phyloP scores from a whole-genome alignment of 2,797 vertebrate species.

The Sebastiscus tertius region DNA sequence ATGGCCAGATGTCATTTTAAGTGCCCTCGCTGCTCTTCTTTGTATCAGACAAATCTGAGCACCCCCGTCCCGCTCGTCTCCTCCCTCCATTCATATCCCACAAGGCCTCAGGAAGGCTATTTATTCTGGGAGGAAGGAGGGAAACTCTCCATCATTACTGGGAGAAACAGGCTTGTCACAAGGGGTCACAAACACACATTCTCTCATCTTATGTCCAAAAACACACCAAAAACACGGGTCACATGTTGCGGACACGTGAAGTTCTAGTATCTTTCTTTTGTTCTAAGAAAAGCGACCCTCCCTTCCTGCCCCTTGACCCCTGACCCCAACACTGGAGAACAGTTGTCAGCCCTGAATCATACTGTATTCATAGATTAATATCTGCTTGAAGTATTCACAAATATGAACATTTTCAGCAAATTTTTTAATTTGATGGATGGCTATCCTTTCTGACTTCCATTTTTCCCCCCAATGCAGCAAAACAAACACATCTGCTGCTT shows the following conservation, averaged over 20 bases:
- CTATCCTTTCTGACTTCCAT: not conserved
- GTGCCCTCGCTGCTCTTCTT: not conserved
- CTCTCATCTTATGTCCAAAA: slow-evolving; percentile 20
- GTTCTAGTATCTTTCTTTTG: slow-evolving; percentile 28
- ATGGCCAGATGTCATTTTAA: slow-evolving; percentile 5
- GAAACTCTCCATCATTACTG: slow-evolving; percentile 56
- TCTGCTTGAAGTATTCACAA: not conserved
- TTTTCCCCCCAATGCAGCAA: not conserved
- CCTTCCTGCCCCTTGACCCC: slow-evolving; percentile 18
- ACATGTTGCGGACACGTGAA: slow-evolving; percentile 26
- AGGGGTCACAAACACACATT: slow-evolving; percentile 23
- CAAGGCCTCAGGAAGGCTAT: slow-evolving; percentile 36
- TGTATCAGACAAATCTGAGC: not conserved
- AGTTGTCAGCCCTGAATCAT: not conserved
- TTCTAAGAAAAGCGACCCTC: slow-evolving; percentile 18
- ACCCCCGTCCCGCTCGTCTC: slow-evolving; percentile 3
- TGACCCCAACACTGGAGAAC: slow-evolving; percentile 10
- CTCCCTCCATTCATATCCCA: slow-evolving; percentile 23
- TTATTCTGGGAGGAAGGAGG: slow-evolving; percentile 53
- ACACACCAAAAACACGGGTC: slow-evolving; percentile 13
- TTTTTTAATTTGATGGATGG: not conserved
- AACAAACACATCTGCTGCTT: not conserved
- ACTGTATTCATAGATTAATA: not conserved
- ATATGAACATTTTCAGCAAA: not conserved
- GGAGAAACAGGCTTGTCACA: slow-evolving; percentile 43